A percentile compares a stretch with the other conserved stretches of the same genome.
phyloP scores from a whole-genome alignment of 2,113 vertebrate genomes.

The Phalacrocorax aristotelis region DNA sequence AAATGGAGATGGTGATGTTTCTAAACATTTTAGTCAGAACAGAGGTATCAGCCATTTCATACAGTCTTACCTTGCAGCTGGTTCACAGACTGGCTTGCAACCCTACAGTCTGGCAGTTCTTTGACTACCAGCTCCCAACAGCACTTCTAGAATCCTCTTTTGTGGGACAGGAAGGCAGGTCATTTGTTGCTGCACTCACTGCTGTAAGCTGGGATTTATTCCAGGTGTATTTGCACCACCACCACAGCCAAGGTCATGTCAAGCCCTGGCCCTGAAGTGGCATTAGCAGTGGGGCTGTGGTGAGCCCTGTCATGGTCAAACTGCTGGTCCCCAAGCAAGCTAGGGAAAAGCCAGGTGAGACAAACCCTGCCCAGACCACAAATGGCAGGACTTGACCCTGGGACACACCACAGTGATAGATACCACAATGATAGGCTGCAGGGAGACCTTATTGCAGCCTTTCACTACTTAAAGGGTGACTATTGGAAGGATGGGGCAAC shows the following conservation, averaged over 20 bases:
- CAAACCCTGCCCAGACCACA: not conserved
- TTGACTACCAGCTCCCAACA: not conserved
- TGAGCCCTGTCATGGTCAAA: not conserved
- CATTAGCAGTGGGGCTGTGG: not conserved
- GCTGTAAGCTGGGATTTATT: not conserved
- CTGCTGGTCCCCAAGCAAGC: rapidly evolving
- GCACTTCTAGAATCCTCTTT: not conserved
- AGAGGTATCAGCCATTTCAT: not conserved
- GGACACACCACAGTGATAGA: not conserved
- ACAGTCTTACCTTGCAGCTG: not conserved
- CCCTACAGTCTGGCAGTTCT: not conserved
- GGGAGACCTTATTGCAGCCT: too few relatives aligned
- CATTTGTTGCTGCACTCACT: not conserved
- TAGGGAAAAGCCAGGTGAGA: not conserved
- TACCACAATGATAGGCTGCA: not conserved
- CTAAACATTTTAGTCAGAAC: not conserved
- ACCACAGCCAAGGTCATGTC: rapidly evolving
- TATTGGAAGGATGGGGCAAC: too few relatives aligned
- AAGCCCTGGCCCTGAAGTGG: not conserved
- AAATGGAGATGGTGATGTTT: not conserved
- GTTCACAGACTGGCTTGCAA: not conserved
- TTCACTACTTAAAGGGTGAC: too few relatives aligned
- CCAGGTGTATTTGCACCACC: not conserved
- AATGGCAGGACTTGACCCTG: rapidly evolving
- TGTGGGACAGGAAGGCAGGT: not conserved